These are phyloP conservation scores for Sciurus niger DNA, from an alignment of 2,113 vertebrate genomes.

Conservation along the genomic window DNA sequence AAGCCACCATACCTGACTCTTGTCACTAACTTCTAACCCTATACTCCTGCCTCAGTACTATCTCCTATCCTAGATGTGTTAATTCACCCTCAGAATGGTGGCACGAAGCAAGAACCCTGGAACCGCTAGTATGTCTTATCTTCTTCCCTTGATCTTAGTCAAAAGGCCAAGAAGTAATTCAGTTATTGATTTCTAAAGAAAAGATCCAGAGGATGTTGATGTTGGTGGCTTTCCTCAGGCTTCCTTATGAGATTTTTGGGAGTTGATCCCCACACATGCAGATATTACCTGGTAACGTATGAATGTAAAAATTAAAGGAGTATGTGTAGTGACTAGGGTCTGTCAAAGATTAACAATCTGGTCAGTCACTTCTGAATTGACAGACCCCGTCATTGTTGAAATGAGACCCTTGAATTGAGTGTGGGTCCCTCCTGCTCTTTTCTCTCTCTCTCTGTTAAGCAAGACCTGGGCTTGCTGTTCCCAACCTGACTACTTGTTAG, in stretches of 20 bases:
- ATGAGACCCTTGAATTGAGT: not conserved
- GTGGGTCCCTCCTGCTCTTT: not conserved
- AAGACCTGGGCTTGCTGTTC: not conserved
- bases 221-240: not conserved
- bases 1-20: too few species aligned
- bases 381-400: not conserved
- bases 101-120: not conserved
- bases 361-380: not conserved
- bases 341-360: not conserved
- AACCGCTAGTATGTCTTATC: not conserved
- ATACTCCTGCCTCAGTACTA: not conserved
- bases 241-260: not conserved
- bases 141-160: not conserved
- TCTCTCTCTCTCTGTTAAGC: not conserved
- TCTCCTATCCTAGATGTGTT: not conserved
- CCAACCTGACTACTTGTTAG: too few species aligned
- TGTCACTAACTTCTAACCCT: too few species aligned
- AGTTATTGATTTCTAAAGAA: not conserved
- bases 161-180: not conserved
- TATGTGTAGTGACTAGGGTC: not conserved
- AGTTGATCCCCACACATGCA: not conserved
- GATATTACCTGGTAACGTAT: not conserved
- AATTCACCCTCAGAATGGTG: not conserved
- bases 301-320: not conserved
- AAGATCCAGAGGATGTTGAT: not conserved